phyloP scores from a whole-genome alignment of 2,797 vertebrate species.

The Labeo calbasu region DNA sequence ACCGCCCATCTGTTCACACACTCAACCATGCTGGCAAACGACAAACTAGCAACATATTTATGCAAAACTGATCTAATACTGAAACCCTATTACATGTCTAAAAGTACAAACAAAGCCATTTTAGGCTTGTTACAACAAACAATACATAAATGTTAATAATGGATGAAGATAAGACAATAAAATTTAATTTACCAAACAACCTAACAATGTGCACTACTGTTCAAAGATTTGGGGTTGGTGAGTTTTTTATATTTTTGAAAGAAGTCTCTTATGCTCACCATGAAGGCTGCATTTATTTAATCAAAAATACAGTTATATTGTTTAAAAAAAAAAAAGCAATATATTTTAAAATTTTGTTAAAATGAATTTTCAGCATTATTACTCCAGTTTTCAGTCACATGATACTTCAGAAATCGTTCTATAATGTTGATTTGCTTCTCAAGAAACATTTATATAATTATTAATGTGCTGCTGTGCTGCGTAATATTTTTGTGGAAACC shows the following conservation, averaged over 20 bases:
- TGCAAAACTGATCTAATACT: slow-evolving; percentile 11
- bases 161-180: neutral
- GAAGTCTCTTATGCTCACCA: neutral
- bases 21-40: slow-evolving; percentile 9
- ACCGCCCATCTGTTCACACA: slow-evolving; percentile 21
- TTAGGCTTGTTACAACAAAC: neutral
- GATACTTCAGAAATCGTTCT: no score
- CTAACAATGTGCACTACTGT: neutral
- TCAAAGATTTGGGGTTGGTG: neutral
- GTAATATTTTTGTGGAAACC: neutral
- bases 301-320: neutral
- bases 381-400: no score
- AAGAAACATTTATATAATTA: neutral
- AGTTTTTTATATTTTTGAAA: no score
- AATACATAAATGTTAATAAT: neutral
- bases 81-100: neutral
- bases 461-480: neutral
- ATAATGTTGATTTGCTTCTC: neutral
- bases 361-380: no score
- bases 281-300: neutral
- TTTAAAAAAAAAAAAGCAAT: no score
- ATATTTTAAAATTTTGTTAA: no score
- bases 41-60: neutral
- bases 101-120: neutral
- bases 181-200: neutral